Percentiles rank a stretch among this genome's conserved stretches.
Evolutionary conservation across 2,888 invertebrate species (phyloP).

Genomic region (Chymomyza amoena): DNA sequence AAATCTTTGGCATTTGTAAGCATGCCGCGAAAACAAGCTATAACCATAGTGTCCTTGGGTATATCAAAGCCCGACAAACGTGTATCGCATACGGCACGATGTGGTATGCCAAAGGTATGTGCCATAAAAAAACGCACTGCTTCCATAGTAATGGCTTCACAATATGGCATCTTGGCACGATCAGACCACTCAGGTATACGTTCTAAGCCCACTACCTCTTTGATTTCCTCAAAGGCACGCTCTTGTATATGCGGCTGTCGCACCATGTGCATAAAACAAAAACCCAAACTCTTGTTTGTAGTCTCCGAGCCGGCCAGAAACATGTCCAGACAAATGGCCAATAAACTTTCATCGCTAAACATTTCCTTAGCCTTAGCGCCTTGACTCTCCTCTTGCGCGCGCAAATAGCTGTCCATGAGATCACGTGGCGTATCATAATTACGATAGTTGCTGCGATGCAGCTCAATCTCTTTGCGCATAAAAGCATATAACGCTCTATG

Average conservation of each 20-base stretch:
- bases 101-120: constrained; percentile 88
- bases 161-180: constrained; percentile 88
- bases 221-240: constrained; percentile 89
- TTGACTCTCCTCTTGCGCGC: constrained; percentile 80
- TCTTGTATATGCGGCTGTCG: constrained; percentile 85
- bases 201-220: constrained; percentile 85
- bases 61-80: constrained; percentile 85
- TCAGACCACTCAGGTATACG: constrained; percentile 86
- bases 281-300: constrained; percentile 88
- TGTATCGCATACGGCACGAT: constrained; percentile 87
- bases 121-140: constrained; percentile 89
- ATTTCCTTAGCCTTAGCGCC: constrained; percentile 79
- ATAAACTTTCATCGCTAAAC: constrained; percentile 86
- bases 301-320: constrained; percentile 94
- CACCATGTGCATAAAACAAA: constrained; percentile 87
- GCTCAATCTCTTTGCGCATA: constrained; percentile 84
- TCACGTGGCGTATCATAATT: constrained; percentile 84
- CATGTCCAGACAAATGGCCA: constrained; percentile 90
- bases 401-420: constrained; percentile 90
- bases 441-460: constrained; percentile 84
- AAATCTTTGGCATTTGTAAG: constrained; percentile 85
- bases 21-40: constrained; percentile 86
- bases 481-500: constrained; percentile 87
- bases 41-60: constrained; percentile 91
- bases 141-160: constrained; percentile 88